A percentile compares a stretch with the other conserved stretches of the same genome.
These are phyloP conservation scores for Vireo griseus DNA, from an alignment of 2,797 vertebrate species.

Conservation along the genomic window DNA sequence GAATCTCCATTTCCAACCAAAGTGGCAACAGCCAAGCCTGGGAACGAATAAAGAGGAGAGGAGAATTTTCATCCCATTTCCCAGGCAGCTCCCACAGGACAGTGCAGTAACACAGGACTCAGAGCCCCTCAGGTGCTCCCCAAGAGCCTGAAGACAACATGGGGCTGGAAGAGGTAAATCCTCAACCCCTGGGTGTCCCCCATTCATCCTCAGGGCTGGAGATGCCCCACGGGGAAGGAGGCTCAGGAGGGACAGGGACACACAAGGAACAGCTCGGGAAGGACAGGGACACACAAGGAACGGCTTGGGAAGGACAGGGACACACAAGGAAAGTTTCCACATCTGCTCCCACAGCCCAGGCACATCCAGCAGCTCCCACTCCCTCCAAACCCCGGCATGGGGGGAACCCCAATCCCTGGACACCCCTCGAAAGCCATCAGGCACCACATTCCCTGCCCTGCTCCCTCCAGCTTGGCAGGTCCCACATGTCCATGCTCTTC, in stretches of 20 bases:
- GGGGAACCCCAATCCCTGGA: neutral
- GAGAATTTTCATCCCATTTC: neutral
- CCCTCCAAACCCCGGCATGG: fast-evolving
- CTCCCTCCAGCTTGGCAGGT: neutral
- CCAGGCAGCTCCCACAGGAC: neutral
- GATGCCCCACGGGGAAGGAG: neutral
- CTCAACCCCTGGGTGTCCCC: fast-evolving
- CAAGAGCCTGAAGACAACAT: fast-evolving
- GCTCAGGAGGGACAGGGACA: neutral
- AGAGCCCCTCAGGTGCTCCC: fast-evolving
- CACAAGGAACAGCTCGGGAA: neutral
- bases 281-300: neutral
- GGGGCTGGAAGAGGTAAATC: neutral
- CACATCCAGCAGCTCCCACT: neutral
- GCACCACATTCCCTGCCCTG: neutral
- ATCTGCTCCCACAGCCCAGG: neutral
- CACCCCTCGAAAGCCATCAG: fast-evolving
- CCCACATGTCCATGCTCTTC: neutral
- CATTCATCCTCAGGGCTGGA: neutral
- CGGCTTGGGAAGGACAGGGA: neutral
- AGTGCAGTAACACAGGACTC: fast-evolving
- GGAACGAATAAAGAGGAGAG: neutral
- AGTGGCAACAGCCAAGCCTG: neutral
- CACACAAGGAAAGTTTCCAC: neutral
- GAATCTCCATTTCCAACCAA: neutral